A percentile compares a stretch with the other conserved stretches of the same genome.
phyloP scores from a whole-genome alignment of 2,797 vertebrate species.

The Hippopotamyrus pictus region DNA sequence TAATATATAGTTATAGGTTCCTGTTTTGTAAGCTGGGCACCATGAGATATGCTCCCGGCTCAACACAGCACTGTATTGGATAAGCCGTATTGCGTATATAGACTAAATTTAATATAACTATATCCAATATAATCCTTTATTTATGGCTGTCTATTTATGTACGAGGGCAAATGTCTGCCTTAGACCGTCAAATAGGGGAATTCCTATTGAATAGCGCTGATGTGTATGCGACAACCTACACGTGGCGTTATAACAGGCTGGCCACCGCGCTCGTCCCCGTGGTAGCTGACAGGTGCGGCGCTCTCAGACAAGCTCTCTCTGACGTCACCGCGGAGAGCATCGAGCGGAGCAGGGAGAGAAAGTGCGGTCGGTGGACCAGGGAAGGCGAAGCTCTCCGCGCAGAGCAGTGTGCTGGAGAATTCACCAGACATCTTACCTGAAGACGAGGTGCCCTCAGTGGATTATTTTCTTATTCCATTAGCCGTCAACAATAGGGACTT shows the following conservation, averaged over 20 bases:
- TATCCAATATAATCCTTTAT: background rate
- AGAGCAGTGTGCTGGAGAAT: background rate
- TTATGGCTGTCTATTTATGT: background rate
- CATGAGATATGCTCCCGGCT: background rate
- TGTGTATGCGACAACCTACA: background rate
- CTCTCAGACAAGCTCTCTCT: background rate
- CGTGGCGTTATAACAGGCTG: background rate
- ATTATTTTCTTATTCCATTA: background rate
- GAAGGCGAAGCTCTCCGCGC: background rate
- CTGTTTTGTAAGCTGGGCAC: background rate
- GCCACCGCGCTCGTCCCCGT: background rate
- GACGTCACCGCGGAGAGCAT: background rate
- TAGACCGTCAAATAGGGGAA: background rate
- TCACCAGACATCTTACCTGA: background rate
- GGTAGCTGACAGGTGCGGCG: constrained; percentile 10
- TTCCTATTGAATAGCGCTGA: background rate
- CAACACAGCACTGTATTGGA: background rate
- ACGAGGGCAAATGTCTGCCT: background rate
- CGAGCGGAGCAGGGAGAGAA: background rate
- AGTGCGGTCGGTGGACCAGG: background rate
- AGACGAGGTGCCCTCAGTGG: background rate
- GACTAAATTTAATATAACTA: background rate
- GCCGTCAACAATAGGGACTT: background rate
- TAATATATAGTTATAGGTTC: background rate
- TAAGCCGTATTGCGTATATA: background rate